Conservation (phyloP, 30 jellyfish, hydroid and myxozoan species). For the Sanderia malayensis region DNA sequence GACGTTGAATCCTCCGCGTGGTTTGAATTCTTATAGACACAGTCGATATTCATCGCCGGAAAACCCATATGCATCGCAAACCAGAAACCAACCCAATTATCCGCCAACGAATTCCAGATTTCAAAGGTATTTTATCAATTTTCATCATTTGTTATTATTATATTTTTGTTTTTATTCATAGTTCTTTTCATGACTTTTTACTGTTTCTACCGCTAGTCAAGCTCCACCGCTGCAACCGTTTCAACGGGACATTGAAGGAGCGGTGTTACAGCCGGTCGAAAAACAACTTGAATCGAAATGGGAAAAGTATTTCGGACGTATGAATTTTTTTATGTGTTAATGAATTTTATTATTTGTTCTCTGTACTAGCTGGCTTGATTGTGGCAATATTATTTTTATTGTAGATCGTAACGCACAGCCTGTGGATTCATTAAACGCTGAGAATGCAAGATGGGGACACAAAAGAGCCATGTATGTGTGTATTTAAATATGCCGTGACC, state of each 20-base stretch:
- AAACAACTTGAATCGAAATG: constrained; percentile 39
- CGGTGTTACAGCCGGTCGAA: constrained; percentile 26
- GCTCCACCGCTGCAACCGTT: neutral
- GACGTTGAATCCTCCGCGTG: neutral
- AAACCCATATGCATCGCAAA: neutral
- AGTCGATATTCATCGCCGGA: neutral
- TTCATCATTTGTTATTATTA: neutral
- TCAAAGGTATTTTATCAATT: neutral
- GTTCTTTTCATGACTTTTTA: no score
- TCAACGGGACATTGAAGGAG: constrained; percentile 9
- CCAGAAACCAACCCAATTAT: neutral
- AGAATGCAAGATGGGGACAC: constrained; percentile 49
- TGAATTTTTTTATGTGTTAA: no score
- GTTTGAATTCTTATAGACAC: neutral
- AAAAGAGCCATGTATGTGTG: constrained; percentile 42
- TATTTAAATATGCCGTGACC: no score
- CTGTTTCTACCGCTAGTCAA: no score
- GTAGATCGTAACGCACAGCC: constrained; percentile 26
- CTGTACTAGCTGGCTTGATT: no score
- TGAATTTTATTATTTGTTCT: no score
- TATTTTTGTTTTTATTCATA: no score
- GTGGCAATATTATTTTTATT: neutral
- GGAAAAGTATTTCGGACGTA: constrained; percentile 58
- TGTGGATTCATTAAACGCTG: neutral
- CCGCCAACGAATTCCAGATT: neutral